Conservation (phyloP, 2,113 vertebrate species). For the Gadus macrocephalus region DNA sequence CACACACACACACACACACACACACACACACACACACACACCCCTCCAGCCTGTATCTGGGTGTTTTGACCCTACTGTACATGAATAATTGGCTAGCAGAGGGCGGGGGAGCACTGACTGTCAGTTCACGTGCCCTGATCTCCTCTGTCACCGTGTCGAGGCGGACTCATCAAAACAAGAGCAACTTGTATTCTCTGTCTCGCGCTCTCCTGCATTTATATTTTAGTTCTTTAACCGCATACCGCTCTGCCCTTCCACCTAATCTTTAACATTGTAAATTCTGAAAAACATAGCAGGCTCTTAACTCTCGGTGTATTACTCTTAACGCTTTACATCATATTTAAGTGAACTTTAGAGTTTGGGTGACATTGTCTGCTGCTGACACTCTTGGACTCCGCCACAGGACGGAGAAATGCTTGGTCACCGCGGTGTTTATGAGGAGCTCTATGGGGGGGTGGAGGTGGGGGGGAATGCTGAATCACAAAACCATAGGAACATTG, state of each 20-base stretch:
- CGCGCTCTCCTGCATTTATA: neutral
- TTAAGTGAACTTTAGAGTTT: slow-evolving; percentile 20
- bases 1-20: neutral
- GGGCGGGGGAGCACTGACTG: slow-evolving; percentile 40
- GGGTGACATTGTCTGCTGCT: slow-evolving; percentile 36
- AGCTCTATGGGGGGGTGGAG: slow-evolving; percentile 15
- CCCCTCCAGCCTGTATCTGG: slow-evolving; percentile 32
- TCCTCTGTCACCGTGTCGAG: slow-evolving; percentile 28
- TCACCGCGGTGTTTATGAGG: slow-evolving; percentile 27
- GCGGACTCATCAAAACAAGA: slow-evolving; percentile 42
- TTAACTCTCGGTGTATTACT: neutral
- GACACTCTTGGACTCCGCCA: slow-evolving; percentile 29
- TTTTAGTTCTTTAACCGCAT: neutral
- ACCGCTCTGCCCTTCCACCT: neutral
- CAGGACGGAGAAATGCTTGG: slow-evolving; percentile 34
- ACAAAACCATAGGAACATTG: slow-evolving; percentile 22
- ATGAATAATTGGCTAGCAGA: slow-evolving; percentile 48
- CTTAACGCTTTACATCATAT: neutral
- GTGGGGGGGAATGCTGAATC: slow-evolving; percentile 38
- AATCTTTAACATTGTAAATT: neutral
- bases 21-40: neutral
- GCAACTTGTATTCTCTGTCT: slow-evolving; percentile 15
- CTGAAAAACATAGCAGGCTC: too few species aligned
- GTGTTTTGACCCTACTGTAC: slow-evolving; percentile 52
- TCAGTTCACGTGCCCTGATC: slow-evolving; percentile 48